Percentiles rank a stretch among this genome's conserved stretches.
Conservation (phyloP, 37 sponge, comb jelly and placozoan species). For the Spongia lamella region DNA sequence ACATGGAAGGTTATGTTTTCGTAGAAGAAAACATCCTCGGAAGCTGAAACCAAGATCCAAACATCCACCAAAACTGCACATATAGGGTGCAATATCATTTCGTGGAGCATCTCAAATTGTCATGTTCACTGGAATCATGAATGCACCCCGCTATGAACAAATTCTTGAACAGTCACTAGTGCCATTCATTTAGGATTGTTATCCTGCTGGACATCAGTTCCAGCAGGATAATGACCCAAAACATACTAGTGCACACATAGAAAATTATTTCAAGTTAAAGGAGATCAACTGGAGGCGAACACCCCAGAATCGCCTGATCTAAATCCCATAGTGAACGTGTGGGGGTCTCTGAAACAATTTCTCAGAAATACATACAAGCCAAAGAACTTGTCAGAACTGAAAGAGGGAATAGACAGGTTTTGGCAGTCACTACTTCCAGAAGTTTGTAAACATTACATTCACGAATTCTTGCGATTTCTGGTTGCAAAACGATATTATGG, state of each 20-base stretch:
- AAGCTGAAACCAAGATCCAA: slow-evolving; percentile 42
- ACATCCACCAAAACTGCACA: slow-evolving; percentile 19
- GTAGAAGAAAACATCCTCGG: slow-evolving; percentile 8
- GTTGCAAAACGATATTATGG: too few relatives aligned
- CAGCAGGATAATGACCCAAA: slow-evolving; percentile 43
- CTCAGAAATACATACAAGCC: slow-evolving; percentile 12
- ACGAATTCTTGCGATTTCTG: too few relatives aligned
- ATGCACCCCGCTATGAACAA: background rate
- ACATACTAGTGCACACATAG: background rate
- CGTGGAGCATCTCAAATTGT: slow-evolving; percentile 45
- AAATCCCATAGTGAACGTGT: slow-evolving; percentile 5
- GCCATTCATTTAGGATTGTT: slow-evolving; percentile 8
- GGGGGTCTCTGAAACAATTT: background rate
- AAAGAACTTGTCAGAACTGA: background rate
- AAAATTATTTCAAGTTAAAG: background rate
- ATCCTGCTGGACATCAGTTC: slow-evolving; percentile 16
- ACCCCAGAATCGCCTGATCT: slow-evolving; percentile 7
- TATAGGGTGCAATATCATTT: slow-evolving; percentile 40
- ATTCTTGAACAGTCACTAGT: slow-evolving; percentile 28
- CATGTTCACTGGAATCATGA: slow-evolving; percentile 53
- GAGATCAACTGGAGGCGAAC: slow-evolving; percentile 23
- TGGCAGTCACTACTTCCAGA: slow-evolving; percentile 10
- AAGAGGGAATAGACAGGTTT: background rate
- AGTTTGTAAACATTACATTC: too few relatives aligned
- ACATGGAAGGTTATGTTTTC: slow-evolving; percentile 27